Base-by-base conservation (phyloP, 2,797 vertebrate genomes). In the Typhlichthys subterraneus region DNA sequence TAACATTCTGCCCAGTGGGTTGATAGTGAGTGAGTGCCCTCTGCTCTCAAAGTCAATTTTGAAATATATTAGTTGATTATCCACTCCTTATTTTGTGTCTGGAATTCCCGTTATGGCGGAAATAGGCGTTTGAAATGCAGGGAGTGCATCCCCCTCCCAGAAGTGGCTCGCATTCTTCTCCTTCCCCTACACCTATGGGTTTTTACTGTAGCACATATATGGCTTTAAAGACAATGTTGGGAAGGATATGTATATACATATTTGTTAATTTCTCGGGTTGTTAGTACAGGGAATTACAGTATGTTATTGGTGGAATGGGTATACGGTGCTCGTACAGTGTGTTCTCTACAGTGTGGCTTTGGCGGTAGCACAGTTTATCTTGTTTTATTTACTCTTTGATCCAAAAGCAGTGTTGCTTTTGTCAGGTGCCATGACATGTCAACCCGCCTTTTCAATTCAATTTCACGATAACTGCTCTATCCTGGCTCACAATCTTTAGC, bases 401-500 rank as follows among this genome's bases (percentile, higher is more conserved):
- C 87, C 76, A 49, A 89, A 88, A 87, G 85, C 85, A 78, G 79
- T 79, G 59, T 86, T 83, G 90, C 57, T 87, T 88, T 64, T 55
- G 59, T 70, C 67, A 47, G 38, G 10, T 75, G 67, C 85, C 76
- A 81, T 90, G 90, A 89, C 89, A 90, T 90, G 90, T 90, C 89
- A 86, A 86, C 84, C 88, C 85, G 82, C 82, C 88, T 82, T 88
- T 90, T 89, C 89, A 89, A 90, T 90, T 90, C 88, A 89, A 90
- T 91, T 90, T 89, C 87, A 90, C 85, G 87, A 90, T 82, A 88
- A 86, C 84, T 84, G 85, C 85, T 85, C 82, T 86, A 88, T 91
- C 90, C 76, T 74, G 70, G 77, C 83, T 82, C 70, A 75, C 70
- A 65, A 89, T 91, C 88, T 89, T 23, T 62, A 63, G 78, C 75